These are phyloP conservation scores for Crenuchus spilurus DNA, from an alignment of 2,797 vertebrate genomes.

Conservation along the genomic window DNA sequence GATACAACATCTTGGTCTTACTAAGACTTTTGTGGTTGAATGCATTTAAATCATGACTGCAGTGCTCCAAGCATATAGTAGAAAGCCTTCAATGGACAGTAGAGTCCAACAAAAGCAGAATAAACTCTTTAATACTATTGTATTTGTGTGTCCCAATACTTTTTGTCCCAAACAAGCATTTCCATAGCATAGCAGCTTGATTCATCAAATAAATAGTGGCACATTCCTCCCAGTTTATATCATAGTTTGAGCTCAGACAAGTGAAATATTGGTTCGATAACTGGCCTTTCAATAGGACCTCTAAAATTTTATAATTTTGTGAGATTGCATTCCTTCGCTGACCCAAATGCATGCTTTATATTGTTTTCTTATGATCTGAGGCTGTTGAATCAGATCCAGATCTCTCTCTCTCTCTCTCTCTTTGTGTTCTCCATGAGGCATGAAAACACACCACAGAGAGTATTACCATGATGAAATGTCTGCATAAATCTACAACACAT, in stretches of 20 bases:
- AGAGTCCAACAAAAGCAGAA: too few species aligned
- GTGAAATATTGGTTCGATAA: background rate
- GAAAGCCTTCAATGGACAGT: too few species aligned
- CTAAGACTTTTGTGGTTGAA: too few species aligned
- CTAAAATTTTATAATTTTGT: conserved; percentile 11
- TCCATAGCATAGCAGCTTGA: conserved; percentile 14
- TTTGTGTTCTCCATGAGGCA: conserved; percentile 8
- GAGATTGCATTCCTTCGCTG: conserved; percentile 1
- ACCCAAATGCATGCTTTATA: background rate
- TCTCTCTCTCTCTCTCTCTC: background rate
- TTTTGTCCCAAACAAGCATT: too few species aligned
- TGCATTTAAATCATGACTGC: too few species aligned
- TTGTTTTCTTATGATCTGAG: conserved; percentile 11
- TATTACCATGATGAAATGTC: conserved; percentile 41
- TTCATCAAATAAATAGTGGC: background rate
- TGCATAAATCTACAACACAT: conserved; percentile 11
- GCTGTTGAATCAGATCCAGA: conserved; percentile 18
- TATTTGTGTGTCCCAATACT: too few species aligned
- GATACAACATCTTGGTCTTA: too few species aligned
- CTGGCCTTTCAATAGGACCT: conserved; percentile 5
- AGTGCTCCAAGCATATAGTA: too few species aligned
- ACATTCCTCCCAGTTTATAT: background rate
- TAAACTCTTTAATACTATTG: too few species aligned
- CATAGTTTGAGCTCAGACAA: background rate
- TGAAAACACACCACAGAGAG: conserved; percentile 29